A percentile compares a stretch with the other conserved stretches of the same genome.
Conservation (phyloP, 2,797 vertebrate species). For the Eurystomus glaucurus region DNA sequence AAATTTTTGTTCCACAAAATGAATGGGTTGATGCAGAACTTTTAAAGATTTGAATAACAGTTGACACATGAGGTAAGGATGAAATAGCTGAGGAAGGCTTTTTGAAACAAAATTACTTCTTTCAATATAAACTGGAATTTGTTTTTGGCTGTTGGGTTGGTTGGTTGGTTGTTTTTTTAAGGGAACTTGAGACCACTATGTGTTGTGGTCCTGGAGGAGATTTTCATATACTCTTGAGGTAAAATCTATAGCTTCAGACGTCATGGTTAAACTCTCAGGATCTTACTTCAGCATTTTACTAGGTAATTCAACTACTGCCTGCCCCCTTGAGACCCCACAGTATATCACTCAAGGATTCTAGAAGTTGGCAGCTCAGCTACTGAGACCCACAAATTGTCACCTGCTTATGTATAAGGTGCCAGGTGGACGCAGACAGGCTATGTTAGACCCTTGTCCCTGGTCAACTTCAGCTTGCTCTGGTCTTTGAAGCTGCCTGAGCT, state of each 20-base stretch:
- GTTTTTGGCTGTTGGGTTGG: not conserved
- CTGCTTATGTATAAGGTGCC: not conserved
- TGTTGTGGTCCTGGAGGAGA: not conserved
- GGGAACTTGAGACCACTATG: not conserved
- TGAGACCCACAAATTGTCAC: not conserved
- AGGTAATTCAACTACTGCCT: not conserved
- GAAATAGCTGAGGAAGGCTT: not conserved
- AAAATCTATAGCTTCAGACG: not conserved
- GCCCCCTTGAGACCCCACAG: not conserved
- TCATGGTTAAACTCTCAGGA: not conserved
- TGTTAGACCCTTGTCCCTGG: not conserved
- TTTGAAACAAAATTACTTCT: not conserved
- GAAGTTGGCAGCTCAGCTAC: not conserved
- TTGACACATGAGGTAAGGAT: not conserved
- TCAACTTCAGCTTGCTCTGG: not conserved
- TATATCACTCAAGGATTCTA: not conserved
- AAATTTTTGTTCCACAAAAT: not conserved
- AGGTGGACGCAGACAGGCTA: not conserved
- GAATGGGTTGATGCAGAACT: not conserved
- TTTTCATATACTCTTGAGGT: not conserved
- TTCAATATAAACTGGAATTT: not conserved
- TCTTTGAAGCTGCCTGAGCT: not conserved
- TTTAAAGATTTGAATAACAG: not conserved
- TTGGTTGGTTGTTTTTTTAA: not conserved
- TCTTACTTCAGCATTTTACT: not conserved